Evolutionary conservation across 2,113 vertebrate genomes (phyloP).

Genomic region (Amazona guildingii): DNA sequence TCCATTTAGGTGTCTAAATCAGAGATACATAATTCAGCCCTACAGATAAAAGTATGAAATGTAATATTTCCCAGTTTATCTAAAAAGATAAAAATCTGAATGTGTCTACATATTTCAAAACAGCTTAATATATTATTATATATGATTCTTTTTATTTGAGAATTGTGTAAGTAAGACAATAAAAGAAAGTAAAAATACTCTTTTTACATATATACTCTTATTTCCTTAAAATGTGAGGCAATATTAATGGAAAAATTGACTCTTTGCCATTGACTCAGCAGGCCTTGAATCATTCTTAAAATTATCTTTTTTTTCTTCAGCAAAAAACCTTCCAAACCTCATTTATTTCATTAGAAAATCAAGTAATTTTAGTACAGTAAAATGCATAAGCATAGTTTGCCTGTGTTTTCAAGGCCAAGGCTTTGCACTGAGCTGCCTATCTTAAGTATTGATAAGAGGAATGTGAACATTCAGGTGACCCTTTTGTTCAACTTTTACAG

Average conservation of each 20-base stretch:
- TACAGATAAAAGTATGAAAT: neutral
- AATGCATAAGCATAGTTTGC: neutral
- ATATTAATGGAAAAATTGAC: neutral
- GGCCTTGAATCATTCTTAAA: neutral
- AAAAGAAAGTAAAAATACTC: neutral
- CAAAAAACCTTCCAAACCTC: neutral
- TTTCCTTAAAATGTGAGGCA: neutral
- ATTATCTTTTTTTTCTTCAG: neutral
- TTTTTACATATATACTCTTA: neutral
- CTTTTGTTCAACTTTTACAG: neutral
- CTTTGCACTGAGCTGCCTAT: neutral
- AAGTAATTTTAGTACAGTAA: neutral
- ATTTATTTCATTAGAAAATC: neutral
- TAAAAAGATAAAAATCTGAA: neutral
- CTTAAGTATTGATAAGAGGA: neutral
- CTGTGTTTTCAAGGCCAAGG: neutral
- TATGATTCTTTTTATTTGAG: neutral
- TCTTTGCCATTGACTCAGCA: neutral
- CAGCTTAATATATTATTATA: neutral
- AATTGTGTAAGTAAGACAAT: neutral
- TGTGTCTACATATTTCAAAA: neutral
- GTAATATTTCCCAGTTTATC: neutral
- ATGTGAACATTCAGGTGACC: neutral
- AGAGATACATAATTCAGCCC: neutral
- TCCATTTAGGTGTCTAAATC: neutral